phyloP scores from a whole-genome alignment of 2,888 invertebrate species.

The Cryptus viduatorius region DNA sequence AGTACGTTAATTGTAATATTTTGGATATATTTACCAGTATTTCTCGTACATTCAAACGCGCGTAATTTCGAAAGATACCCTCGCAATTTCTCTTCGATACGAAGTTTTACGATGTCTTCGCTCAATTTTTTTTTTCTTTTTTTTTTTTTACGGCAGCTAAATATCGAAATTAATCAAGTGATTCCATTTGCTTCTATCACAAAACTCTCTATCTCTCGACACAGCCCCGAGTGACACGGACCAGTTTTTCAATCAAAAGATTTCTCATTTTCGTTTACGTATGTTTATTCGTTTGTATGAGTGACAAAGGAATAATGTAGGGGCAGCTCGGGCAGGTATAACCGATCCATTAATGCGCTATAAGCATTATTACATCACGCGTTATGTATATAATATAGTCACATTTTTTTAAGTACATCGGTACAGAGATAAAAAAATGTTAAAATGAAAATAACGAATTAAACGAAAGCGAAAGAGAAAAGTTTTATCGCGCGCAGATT shows the following conservation, averaged over 20 bases:
- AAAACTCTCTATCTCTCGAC: conserved; percentile 46
- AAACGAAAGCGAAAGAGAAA: conserved; percentile 14
- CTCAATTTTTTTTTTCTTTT: conserved; percentile 47
- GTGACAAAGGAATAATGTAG: conserved; percentile 77
- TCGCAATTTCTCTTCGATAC: conserved; percentile 30
- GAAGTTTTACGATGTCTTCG: conserved; percentile 53
- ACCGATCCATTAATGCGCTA: conserved; percentile 80
- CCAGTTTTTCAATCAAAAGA: conserved; percentile 43
- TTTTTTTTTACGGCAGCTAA: conserved; percentile 45
- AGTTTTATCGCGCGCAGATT: conserved; percentile 27
- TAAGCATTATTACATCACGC: conserved; percentile 79
- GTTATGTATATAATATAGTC: conserved; percentile 80
- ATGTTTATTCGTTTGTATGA: conserved; percentile 68
- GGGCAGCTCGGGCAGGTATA: conserved; percentile 85
- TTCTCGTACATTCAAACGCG: conserved; percentile 34
- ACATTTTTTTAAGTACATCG: conserved; percentile 76
- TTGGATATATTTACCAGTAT: conserved; percentile 58
- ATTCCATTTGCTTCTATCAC: conserved; percentile 48
- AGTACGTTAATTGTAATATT: conserved; percentile 58
- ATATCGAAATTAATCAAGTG: conserved; percentile 48
- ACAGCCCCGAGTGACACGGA: conserved; percentile 49
- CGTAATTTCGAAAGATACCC: conserved; percentile 19
- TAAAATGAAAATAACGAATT: conserved; percentile 15
- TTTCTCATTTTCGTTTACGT: conserved; percentile 57
- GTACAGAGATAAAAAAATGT: conserved; percentile 50